Conservation (phyloP, 2,888 invertebrate genomes). For the Gisinianus flammeolus region DNA sequence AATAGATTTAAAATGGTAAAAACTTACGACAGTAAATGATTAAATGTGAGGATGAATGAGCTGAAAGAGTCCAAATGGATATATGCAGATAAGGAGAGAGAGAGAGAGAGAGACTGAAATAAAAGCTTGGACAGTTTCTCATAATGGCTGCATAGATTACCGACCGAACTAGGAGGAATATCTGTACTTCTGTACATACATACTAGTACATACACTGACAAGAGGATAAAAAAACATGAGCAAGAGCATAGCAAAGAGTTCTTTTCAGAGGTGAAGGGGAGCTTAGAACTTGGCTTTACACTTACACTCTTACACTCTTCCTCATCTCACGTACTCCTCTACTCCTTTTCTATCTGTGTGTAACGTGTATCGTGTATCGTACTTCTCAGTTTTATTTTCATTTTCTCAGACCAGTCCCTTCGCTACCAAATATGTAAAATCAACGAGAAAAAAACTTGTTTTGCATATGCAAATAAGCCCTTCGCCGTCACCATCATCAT, state of each 20-base stretch:
- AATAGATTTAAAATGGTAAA: background rate
- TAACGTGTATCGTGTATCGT: too few relatives aligned
- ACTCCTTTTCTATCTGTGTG: too few relatives aligned
- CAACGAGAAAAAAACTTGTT: slow-evolving; percentile 13
- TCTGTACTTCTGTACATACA: background rate
- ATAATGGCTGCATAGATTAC: background rate
- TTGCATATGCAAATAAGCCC: slow-evolving; percentile 20
- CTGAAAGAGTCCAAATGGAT: background rate
- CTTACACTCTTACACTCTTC: background rate
- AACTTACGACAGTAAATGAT: slow-evolving; percentile 5
- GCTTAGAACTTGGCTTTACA: background rate
- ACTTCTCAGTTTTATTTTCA: background rate
- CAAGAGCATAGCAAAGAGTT: background rate
- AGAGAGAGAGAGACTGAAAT: background rate
- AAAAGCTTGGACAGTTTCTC: slow-evolving; percentile 11
- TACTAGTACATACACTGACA: too few relatives aligned
- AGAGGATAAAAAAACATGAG: too few relatives aligned
- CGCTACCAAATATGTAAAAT: background rate
- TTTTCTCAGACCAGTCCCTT: background rate
- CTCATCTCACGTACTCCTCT: too few relatives aligned
- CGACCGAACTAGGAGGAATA: background rate
- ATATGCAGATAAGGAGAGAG: background rate
- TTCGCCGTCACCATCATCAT: background rate
- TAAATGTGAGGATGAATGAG: background rate
- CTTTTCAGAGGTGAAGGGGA: background rate